Evolutionary conservation across 2,888 invertebrate genomes (phyloP), one percentile per base, ranked within the genome.

Genomic region (Gastracanthus pulcherrimus): DNA sequence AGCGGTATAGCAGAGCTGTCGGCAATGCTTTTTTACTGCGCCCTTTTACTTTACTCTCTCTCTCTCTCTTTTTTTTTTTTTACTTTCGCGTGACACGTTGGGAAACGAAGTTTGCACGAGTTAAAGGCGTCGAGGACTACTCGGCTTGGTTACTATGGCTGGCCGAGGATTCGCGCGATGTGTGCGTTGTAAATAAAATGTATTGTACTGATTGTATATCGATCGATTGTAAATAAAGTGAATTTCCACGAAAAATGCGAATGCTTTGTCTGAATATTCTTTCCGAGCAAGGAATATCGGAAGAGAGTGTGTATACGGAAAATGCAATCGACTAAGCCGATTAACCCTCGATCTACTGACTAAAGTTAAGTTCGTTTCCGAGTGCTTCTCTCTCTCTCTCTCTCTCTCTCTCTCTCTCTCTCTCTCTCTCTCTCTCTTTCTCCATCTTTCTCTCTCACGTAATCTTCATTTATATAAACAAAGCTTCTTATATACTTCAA

Each of bases 391-490:
- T 55, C 26, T 26, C 11, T 26, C 9, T n/a, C 5, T 19, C 23
- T 23, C 26, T 55, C 26, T 55, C 13, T 55, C 6, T 26, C 23
- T 4, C 23, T 23, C 55, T 23, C 26, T 19, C 26, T 55, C 55
- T 62, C 19, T 55, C n/a, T n/a, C n/a, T n/a, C n/a, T n/a, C n/a
- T n/a, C n/a, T n/a, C n/a, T n/a, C n/a, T 45, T 45, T n/a, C 45
- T 13, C 13, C 45, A n/a, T 13, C 45, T 45, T 45, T 45, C 13
- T 45, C 45, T 51, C 41, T 70, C 58, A 34, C 26, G 48, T 70
- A 58, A 60, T 60, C n/a, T 70, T 77, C n/a, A 70, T 60, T 69
- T 34, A 60, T 29, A 13, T 34, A n/a, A n/a, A n/a, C 70, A 70
- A 55, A 19, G 38, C 70, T 77, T 70, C 19, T 67, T 48, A 62